phyloP scores from a whole-genome alignment of 2,888 invertebrate species.

The Synergus umbraculus region DNA sequence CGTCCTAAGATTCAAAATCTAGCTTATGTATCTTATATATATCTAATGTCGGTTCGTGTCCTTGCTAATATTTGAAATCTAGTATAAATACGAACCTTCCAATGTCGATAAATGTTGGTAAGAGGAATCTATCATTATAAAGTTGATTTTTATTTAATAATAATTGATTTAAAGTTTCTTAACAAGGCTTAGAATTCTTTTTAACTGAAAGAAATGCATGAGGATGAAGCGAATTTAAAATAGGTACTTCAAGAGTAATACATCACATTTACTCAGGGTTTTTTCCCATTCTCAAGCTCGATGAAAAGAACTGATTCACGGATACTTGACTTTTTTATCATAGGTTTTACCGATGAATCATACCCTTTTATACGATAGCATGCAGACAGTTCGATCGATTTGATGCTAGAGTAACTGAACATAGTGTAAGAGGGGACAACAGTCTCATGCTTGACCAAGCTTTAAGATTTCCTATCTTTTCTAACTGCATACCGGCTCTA shows the following conservation, averaged over 20 bases:
- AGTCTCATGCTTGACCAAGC: slow-evolving; percentile 29
- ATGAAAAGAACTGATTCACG: slow-evolving; percentile 29
- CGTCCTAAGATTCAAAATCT: too few relatives aligned
- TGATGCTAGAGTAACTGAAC: not conserved
- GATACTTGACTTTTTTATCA: slow-evolving; percentile 15
- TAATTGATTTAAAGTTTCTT: not conserved
- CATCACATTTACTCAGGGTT: not conserved
- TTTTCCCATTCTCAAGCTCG: not conserved
- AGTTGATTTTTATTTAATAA: not conserved
- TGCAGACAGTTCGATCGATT: slow-evolving; percentile 9
- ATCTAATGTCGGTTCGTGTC: too few relatives aligned
- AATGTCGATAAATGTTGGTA: not conserved
- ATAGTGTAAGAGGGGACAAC: slow-evolving; percentile 3
- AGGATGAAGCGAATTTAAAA: not conserved
- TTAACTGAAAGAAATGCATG: not conserved
- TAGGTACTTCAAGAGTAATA: not conserved
- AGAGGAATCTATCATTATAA: not conserved
- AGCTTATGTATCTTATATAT: too few relatives aligned
- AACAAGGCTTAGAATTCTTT: not conserved
- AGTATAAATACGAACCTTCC: too few relatives aligned
- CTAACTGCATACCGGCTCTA: slow-evolving; percentile 21
- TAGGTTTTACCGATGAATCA: slow-evolving; percentile 27
- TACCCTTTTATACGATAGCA: slow-evolving; percentile 8
- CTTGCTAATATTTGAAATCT: too few relatives aligned
- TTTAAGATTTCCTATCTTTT: slow-evolving; percentile 22